phyloP scores from a whole-genome alignment of 1,140 invertebrate species.

The Diploscapter pachys region DNA sequence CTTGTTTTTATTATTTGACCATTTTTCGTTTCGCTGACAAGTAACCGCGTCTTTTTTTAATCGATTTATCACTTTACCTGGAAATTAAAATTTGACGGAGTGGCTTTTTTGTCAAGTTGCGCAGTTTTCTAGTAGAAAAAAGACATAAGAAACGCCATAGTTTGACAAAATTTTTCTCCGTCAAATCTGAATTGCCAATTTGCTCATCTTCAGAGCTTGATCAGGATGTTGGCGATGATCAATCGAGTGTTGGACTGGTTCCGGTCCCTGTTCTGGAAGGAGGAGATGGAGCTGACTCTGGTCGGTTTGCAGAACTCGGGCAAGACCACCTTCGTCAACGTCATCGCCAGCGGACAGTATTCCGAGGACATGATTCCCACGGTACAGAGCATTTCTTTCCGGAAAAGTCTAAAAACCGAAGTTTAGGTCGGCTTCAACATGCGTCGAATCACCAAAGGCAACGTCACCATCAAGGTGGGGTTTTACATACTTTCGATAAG shows the following conservation, averaged over 20 bases:
- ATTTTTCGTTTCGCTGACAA: too few species aligned
- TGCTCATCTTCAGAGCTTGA: constrained; percentile 2
- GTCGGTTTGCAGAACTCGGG: constrained; percentile 97
- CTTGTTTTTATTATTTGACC: too few species aligned
- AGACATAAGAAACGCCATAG: too few species aligned
- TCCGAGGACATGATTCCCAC: constrained; percentile 99
- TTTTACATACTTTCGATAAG: background rate
- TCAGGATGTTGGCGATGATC: constrained; percentile 65
- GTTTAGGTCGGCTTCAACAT: constrained; percentile 86
- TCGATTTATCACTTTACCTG: too few species aligned
- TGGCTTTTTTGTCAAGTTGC: too few species aligned
- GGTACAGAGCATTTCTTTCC: constrained; percentile 57
- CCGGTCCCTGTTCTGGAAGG: constrained; percentile 98
- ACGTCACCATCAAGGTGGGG: constrained; percentile 89
- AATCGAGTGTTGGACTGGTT: constrained; percentile 98
- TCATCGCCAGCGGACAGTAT: constrained; percentile 95
- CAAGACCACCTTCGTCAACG: constrained; percentile 99
- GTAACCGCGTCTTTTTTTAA: too few species aligned
- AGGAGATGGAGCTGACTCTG: constrained; percentile 98
- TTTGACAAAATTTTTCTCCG: background rate
- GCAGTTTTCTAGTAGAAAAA: too few species aligned
- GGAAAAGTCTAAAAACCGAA: too few species aligned
- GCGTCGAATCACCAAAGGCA: constrained; percentile 98
- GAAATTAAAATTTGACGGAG: too few species aligned
- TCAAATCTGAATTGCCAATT: background rate